Evolutionary conservation across 92 coral and sea anemone genomes (phyloP).

Genomic region (Blastomussa wellsi): DNA sequence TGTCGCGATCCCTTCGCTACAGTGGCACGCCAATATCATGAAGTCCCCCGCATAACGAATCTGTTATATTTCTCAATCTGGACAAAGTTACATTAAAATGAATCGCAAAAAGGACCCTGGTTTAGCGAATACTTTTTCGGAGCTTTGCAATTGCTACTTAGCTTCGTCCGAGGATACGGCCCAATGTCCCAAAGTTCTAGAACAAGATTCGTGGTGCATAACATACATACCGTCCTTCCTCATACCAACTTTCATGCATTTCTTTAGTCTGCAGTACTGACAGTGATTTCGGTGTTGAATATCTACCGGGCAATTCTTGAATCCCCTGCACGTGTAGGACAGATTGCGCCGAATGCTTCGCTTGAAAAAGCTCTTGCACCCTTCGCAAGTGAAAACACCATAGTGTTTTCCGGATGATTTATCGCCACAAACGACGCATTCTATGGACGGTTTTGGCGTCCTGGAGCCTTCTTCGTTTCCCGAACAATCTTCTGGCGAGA

Average conservation of each 20-base stretch:
- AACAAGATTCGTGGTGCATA: neutral
- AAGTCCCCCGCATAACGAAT: no score
- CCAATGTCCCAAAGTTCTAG: neutral
- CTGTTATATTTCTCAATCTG: no score
- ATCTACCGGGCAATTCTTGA: slow-evolving; percentile 90
- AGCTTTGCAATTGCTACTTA: no score
- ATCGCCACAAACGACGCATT: slow-evolving; percentile 96
- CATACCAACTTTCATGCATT: slow-evolving; percentile 98
- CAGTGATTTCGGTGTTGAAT: slow-evolving; percentile 97
- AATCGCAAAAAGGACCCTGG: no score
- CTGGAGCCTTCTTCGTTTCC: slow-evolving; percentile 39
- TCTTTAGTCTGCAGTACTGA: slow-evolving; percentile 92
- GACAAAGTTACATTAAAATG: no score
- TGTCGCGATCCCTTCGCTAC: no score
- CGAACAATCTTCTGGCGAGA: slow-evolving; percentile 50
- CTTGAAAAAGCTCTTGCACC: slow-evolving; percentile 95
- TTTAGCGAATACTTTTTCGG: no score
- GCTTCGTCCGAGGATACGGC: no score
- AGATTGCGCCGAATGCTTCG: slow-evolving; percentile 92
- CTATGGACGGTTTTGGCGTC: slow-evolving; percentile 59
- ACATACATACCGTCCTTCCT: slow-evolving; percentile 85
- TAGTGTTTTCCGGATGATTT: slow-evolving; percentile 97
- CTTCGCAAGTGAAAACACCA: slow-evolving; percentile 98
- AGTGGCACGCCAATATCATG: no score
- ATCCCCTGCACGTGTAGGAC: slow-evolving; percentile 88